Base-by-base conservation (phyloP, 2,113 vertebrate species). In the Marcusenius ussheri region DNA sequence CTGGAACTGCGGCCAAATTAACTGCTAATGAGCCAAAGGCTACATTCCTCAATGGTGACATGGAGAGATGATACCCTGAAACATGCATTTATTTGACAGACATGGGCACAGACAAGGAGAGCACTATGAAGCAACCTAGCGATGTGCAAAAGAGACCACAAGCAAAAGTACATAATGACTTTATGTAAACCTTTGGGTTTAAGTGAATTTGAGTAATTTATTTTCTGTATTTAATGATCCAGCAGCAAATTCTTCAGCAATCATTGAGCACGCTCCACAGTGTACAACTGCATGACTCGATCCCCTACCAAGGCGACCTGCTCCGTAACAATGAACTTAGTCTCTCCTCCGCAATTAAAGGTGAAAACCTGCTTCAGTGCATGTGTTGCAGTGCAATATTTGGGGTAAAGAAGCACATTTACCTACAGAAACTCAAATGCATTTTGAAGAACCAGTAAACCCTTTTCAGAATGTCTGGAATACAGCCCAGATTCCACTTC, bases 41-140 rank as follows among this genome's bases (percentile, higher is more conserved):
- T 39, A 89, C 27, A 85, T 58, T 19, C 13, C 11, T 83, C 24
- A 83, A 83, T 47, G 53, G 39, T 11, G 58, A 85, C 11, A 85
- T 56, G 53, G 53, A 62, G 49, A 58, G 80, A 42, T 24, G 39
- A 89, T 46, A 85, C 39, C 80, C 19, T 2, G 15, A n/a, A 42
- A 51, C 21, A 83, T 89, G 31, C 24, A 84, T 89, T 46, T 83
- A 39, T 42, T 10, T 46, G 47, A 90, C 53, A 86, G 83, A 62
- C 35, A 62, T 10, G 17, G 66, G 83, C 24, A 31, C 10, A 6
- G 35, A 85, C 49, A 21, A 58, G 24, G 3, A 58, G 50, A 49
- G 88, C 15, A 17, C 21, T 84, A 83, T 80, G 66, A 19, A 49
- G 70, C 47, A 45, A 83, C 62, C n/a, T n/a, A 84, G 53, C 35